These are phyloP conservation scores for Polypedilum pembai DNA, from an alignment of 1,140 invertebrate genomes.

Conservation along the genomic window DNA sequence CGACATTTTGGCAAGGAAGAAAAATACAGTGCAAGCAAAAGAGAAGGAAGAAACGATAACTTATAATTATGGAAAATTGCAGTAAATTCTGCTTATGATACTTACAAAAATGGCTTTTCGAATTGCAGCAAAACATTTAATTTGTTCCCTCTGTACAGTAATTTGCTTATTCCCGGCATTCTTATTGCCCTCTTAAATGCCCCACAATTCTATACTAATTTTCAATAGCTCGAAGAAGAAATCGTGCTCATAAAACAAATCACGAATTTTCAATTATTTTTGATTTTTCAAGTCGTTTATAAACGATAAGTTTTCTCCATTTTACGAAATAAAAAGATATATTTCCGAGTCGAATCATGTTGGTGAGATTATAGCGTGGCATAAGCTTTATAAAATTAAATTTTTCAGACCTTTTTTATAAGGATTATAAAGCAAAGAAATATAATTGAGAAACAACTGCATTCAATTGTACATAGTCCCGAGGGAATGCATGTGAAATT, in stretches of 20 bases:
- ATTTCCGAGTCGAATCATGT: conserved; percentile 7
- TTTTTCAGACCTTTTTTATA: conserved; percentile 1
- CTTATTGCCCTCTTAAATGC: background rate
- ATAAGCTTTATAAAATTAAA: background rate
- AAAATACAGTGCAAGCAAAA: too few species aligned
- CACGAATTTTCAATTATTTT: conserved; percentile 27
- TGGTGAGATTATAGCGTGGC: background rate
- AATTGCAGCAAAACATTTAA: conserved; percentile 9
- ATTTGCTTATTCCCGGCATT: background rate
- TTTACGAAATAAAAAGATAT: background rate
- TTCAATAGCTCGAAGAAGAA: background rate
- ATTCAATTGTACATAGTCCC: background rate
- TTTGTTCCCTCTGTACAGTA: background rate
- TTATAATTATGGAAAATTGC: background rate
- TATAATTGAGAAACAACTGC: too few species aligned
- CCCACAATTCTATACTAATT: background rate
- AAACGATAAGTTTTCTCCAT: conserved; percentile 18
- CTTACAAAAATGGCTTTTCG: background rate
- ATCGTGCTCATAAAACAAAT: conserved; percentile 19
- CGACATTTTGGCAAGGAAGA: background rate
- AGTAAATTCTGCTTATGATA: background rate
- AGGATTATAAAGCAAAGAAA: background rate
- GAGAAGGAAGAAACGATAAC: background rate
- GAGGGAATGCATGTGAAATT: background rate
- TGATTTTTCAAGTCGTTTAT: conserved; percentile 28